phyloP scores from a whole-genome alignment of 1,140 invertebrate species.

The Tenebrio molitor region DNA sequence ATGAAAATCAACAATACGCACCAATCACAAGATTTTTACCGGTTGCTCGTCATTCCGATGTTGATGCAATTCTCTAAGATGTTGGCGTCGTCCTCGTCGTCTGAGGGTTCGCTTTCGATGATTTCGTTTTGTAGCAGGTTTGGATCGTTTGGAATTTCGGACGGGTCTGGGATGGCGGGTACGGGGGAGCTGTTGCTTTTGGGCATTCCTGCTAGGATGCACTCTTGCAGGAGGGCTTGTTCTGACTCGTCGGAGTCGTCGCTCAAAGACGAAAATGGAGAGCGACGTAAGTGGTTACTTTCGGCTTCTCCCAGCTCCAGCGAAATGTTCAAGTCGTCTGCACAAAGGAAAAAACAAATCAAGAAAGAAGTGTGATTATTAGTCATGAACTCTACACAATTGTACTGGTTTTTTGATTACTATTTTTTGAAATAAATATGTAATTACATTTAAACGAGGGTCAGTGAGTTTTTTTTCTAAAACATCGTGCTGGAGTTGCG shows the following conservation, averaged over 20 bases:
- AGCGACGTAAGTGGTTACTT: background rate
- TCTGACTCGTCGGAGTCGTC: constrained; percentile 64
- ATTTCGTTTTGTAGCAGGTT: background rate
- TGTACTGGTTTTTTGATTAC: too few relatives aligned
- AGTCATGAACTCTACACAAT: too few relatives aligned
- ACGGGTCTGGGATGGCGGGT: too few relatives aligned
- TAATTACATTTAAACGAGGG: too few relatives aligned
- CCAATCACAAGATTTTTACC: constrained; percentile 61
- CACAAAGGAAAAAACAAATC: too few relatives aligned
- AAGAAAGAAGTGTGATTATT: too few relatives aligned
- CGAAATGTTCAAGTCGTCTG: background rate
- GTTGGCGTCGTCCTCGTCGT: constrained; percentile 70
- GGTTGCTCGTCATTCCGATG: constrained; percentile 78
- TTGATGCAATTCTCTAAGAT: constrained; percentile 79
- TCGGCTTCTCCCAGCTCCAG: background rate
- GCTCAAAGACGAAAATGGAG: constrained; percentile 60
- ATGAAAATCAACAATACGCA: background rate
- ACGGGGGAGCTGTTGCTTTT: constrained; percentile 14
- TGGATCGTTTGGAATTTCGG: background rate
- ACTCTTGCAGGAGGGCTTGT: constrained; percentile 51
- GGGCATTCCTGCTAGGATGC: constrained; percentile 54
- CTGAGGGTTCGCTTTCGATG: background rate
- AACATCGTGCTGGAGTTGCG: too few relatives aligned
- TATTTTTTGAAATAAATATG: too few relatives aligned
- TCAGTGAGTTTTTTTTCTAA: too few relatives aligned